Conservation (phyloP, 2,888 invertebrate genomes). For the Parascotia fuliginaria region DNA sequence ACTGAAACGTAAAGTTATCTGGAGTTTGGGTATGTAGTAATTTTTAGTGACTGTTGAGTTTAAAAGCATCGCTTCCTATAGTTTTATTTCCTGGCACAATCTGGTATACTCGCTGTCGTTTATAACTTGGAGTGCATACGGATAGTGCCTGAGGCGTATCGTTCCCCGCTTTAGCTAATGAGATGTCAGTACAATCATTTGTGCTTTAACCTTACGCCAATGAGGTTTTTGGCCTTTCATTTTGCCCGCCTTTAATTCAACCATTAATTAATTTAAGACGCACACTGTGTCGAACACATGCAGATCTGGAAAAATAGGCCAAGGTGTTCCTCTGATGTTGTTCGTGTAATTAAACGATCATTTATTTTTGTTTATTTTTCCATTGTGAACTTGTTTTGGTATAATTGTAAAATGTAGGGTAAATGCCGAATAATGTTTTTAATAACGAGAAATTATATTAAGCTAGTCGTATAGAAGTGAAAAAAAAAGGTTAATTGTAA, state of each 20-base stretch:
- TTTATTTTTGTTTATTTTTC: conserved; percentile 20
- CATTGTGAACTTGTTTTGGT: conserved; percentile 28
- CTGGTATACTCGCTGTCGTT: conserved; percentile 25
- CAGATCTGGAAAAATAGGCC: conserved; percentile 24
- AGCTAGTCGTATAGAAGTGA: too few relatives aligned
- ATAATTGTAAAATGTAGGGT: conserved; percentile 17
- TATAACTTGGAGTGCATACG: conserved; percentile 34
- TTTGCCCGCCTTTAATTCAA: conserved; percentile 70
- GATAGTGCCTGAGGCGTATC: conserved; percentile 72
- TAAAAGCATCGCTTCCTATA: too few relatives aligned
- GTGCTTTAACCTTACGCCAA: conserved; percentile 80
- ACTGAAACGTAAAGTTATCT: too few relatives aligned
- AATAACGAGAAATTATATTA: too few relatives aligned
- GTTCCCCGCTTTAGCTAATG: conserved; percentile 83
- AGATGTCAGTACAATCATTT: conserved; percentile 86
- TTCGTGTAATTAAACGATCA: conserved; percentile 8
- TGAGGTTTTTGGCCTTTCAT: conserved; percentile 81
- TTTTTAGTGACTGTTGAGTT: too few relatives aligned
- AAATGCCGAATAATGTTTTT: conserved; percentile 1
- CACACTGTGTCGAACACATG: conserved; percentile 33
- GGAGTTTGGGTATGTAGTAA: too few relatives aligned
- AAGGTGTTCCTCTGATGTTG: conserved; percentile 20
- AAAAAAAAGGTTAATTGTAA: too few relatives aligned
- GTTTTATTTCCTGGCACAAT: too few relatives aligned
- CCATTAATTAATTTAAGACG: conserved; percentile 69